A percentile compares a stretch with the other conserved stretches of the same genome.
Evolutionary conservation across 2,113 vertebrate species (phyloP).

Genomic region (Chroicocephalus ridibundus): DNA sequence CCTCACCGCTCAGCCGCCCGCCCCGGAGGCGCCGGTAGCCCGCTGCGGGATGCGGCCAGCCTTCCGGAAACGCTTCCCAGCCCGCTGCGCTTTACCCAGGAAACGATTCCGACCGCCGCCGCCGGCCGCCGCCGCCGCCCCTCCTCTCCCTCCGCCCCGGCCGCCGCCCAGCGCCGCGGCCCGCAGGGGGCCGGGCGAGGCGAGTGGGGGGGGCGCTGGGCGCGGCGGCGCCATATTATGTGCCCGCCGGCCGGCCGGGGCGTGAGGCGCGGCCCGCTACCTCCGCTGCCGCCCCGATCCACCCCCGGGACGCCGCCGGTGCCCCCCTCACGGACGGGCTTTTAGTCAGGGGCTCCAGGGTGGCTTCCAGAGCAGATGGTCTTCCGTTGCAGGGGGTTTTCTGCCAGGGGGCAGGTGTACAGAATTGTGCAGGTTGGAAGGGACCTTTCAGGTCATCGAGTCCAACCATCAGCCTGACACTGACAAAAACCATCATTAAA

Average conservation of each 20-base stretch:
- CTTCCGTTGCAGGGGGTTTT: not conserved
- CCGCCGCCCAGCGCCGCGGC: not conserved
- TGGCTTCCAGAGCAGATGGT: not conserved
- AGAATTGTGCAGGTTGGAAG: not conserved
- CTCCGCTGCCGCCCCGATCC: too few relatives aligned
- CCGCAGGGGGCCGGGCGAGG: not conserved
- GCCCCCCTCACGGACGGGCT: accelerated
- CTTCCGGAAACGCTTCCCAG: conserved; percentile 64
- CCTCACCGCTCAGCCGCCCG: not conserved
- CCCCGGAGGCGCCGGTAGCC: not conserved
- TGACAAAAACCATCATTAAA: not conserved
- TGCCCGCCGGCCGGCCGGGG: not conserved
- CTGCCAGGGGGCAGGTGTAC: not conserved
- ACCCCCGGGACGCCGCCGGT: accelerated
- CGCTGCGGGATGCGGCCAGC: conserved; percentile 59
- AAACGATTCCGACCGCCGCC: conserved; percentile 46
- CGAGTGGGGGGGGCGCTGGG: too few relatives aligned
- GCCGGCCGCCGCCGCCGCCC: not conserved
- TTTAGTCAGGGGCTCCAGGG: not conserved
- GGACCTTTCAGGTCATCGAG: not conserved
- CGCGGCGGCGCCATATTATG: not conserved
- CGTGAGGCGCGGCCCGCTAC: accelerated
- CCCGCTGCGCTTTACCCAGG: conserved; percentile 49
- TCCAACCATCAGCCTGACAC: not conserved
- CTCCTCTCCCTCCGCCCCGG: not conserved